Base-by-base conservation (phyloP, 1,140 invertebrate species). In the Frieseomelitta varia region DNA sequence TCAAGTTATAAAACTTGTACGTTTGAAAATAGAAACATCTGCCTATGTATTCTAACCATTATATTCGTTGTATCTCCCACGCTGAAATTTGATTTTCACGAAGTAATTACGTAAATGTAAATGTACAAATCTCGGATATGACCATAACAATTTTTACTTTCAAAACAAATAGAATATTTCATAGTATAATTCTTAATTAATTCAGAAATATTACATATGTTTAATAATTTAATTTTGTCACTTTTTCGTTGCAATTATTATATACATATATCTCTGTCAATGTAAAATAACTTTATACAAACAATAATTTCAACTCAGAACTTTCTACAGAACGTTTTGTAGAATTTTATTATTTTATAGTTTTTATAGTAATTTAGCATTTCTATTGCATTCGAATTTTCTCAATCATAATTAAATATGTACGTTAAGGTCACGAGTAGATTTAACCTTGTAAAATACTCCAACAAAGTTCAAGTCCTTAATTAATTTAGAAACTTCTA, bases 11-110 rank as follows among this genome's bases (percentile, higher is more conserved):
- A n/a, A 51, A 21, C 27, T 51, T 72, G 2, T 27, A n/a, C 34
- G 17, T 72, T 72, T 53, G n/a, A 72, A 72, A 51, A 53, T 72
- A 27, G n/a, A 72, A 72, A 72, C 14, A n/a, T 27, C 51, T 51
- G 47, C n/a, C n/a, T 72, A 72, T 14, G 15, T 72, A 51, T 11
- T 1, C 10, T 19, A 17, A 27, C 39, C 27, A 71, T 71, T 71
- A 51, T 51, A 71, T 71, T 19, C n/a, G n/a, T 27, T 71, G 14
- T 11, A 47, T 69, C 24, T 72, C 47, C n/a, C 69, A 71, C 47
- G 69, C 12, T 51, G 4, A 8, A 72, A n/a, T 72, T 72, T 27
- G 15, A 51, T 51, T 71, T 51, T 72, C 69, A 72, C 21, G 8
- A 72, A 53, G 24, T 51, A n/a, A 72, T 72, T 72, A 53, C 6